A percentile compares a stretch with the other conserved stretches of the same genome.
These are phyloP conservation scores for Pogonocherus hispidulus DNA, from an alignment of 2,888 invertebrate genomes.

Conservation along the genomic window DNA sequence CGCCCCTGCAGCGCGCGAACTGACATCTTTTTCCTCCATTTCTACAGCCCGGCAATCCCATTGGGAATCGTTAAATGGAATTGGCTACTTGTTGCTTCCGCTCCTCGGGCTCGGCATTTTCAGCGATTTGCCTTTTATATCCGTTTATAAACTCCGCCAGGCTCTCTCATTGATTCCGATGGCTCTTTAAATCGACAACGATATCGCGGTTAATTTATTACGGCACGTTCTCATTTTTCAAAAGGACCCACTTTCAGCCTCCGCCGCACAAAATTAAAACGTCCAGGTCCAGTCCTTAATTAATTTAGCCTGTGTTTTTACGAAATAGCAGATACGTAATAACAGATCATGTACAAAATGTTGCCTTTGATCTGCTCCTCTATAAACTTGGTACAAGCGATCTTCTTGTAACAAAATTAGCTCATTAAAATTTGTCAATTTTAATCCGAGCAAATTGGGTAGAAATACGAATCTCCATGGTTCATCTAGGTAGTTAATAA, in stretches of 20 bases:
- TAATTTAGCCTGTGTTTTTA: too few relatives aligned
- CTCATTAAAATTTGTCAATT: too few relatives aligned
- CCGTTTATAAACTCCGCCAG: slow-evolving; percentile 23
- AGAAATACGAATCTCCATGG: too few relatives aligned
- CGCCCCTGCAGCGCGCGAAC: slow-evolving; percentile 16
- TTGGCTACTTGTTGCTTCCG: slow-evolving; percentile 60
- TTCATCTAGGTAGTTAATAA: too few relatives aligned
- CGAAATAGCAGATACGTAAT: too few relatives aligned
- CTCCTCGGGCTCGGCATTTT: slow-evolving; percentile 26
- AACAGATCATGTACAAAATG: too few relatives aligned
- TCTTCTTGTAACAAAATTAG: too few relatives aligned
- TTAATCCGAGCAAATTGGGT: too few relatives aligned
- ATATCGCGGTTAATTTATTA: slow-evolving; percentile 23
- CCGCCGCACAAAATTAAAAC: too few relatives aligned
- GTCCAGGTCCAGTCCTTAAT: too few relatives aligned
- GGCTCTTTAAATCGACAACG: slow-evolving; percentile 25
- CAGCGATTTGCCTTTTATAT: slow-evolving; percentile 27
- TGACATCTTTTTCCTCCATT: slow-evolving; percentile 55
- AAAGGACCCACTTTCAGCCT: not conserved
- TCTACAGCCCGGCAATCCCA: slow-evolving; percentile 54
- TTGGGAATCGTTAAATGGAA: slow-evolving; percentile 59
- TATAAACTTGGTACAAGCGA: too few relatives aligned
- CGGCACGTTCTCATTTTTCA: slow-evolving; percentile 3
- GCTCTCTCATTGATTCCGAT: slow-evolving; percentile 26
- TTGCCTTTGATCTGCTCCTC: too few relatives aligned